Conservation (phyloP, 2,113 vertebrate species). For the Synodontis membranacea region DNA sequence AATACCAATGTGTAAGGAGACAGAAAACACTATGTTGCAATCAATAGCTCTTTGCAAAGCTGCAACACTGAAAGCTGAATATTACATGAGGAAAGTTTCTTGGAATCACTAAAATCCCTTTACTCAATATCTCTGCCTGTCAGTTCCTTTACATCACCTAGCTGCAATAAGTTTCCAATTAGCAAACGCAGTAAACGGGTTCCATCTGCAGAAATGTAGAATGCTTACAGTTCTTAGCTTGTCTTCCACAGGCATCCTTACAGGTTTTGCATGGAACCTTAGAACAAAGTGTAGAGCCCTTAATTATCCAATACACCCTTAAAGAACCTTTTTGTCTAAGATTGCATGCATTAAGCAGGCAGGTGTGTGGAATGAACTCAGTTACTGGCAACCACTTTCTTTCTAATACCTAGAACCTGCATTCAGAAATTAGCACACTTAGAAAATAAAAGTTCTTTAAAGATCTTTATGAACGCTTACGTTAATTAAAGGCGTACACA, state of each 20-base stretch:
- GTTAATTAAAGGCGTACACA: neutral
- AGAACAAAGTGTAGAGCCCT: neutral
- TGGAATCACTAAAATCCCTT: conserved; percentile 45
- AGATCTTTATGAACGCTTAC: too few species aligned
- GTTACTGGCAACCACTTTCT: neutral
- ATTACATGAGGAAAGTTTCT: conserved; percentile 56
- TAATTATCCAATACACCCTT: neutral
- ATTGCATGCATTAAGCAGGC: neutral
- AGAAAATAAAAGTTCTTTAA: neutral
- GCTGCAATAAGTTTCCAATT: conserved; percentile 29
- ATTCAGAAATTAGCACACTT: neutral
- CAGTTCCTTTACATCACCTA: conserved; percentile 15
- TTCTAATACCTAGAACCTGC: neutral
- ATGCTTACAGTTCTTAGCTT: neutral
- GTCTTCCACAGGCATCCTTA: neutral
- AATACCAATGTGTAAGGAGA: neutral
- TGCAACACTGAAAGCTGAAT: conserved; percentile 50
- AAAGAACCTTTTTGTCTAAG: neutral
- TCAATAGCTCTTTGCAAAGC: conserved; percentile 49
- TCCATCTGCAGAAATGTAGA: neutral
- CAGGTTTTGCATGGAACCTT: neutral
- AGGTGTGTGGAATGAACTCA: neutral
- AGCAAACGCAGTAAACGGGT: conserved; percentile 20
- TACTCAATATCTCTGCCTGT: conserved; percentile 35
- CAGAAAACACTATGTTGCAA: conserved; percentile 23